Conservation (phyloP, 2,888 invertebrate species). For the Polydrusus tereticollis region DNA sequence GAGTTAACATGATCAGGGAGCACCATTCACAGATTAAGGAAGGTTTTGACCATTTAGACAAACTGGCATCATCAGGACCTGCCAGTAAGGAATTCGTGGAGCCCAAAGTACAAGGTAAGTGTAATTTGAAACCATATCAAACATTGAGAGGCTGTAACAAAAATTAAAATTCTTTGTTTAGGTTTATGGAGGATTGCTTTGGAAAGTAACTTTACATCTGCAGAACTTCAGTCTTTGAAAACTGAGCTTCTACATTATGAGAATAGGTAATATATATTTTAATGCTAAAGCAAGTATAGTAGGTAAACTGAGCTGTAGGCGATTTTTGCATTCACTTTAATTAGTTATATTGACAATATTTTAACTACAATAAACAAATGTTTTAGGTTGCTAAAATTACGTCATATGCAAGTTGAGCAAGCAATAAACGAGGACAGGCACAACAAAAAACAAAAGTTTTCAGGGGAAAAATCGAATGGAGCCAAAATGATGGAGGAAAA, state of each 20-base stretch:
- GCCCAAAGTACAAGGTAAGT: conserved; percentile 84
- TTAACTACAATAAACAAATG: not conserved
- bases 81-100: conserved; percentile 90
- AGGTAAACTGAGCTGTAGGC: no score
- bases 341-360: no score
- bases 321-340: not conserved
- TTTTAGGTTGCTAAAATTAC: conserved; percentile 77
- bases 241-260: conserved; percentile 91
- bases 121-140: no score
- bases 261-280: conserved; percentile 70
- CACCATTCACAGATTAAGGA: conserved; percentile 83
- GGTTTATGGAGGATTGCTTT: conserved; percentile 85
- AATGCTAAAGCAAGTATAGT: no score
- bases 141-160: no score
- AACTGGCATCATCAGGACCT: conserved; percentile 79
- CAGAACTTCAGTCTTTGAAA: conserved; percentile 88
- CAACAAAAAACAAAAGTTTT: conserved; percentile 72
- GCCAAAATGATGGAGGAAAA: conserved; percentile 78
- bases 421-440: conserved; percentile 79
- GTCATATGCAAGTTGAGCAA: conserved; percentile 86
- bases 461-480: conserved; percentile 75
- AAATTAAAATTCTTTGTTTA: no score
- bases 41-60: conserved; percentile 82
- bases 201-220: conserved; percentile 82
- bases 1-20: conserved; percentile 79